Base-by-base conservation (phyloP, 2,888 invertebrate species). In the Eristalis pertinax region DNA sequence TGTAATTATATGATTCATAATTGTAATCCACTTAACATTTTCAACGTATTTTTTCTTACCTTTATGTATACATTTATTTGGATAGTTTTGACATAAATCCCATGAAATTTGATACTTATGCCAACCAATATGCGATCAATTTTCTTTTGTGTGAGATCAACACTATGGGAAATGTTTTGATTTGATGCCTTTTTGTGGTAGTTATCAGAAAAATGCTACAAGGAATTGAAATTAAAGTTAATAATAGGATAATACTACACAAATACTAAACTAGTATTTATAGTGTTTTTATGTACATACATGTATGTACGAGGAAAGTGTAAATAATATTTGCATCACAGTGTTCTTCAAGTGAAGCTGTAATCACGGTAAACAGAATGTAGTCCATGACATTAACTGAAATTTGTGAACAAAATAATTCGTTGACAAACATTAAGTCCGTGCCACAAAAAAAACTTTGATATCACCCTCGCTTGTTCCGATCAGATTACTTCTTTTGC, bases 21-120 rank as follows among this genome's bases (percentile, higher is more conserved):
- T 87, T 84, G 84, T 84, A 87, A 84, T 87, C 87, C 87, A 87
- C 79, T 87, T 87, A 87, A 73, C 24, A 70, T 74, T 81, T 85
- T 76, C 4, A 69, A 32, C 72, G 60, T 78, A 72, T 80, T 76
- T 70, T 68, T 76, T 72, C 67, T 10, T 64, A 19, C 60, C 35
- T 22, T 56, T 50, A 19, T n/a, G 19, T 10, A 8, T 19, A 19
- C 19, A 50, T 50, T 19, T 43, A 43, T 43, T 43, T n/a, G 19
- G 50, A 8, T 19, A 2, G 19, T 19, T 50, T 50, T 50, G 50
- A 50, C 19, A 50, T 50, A 19, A 50, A 50, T 50, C 26, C 65
- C 50, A 13, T 75, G 80, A 67, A 84, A 87, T 87, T 80, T 65
- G 87, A 87, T 87, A 87, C 73, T 87, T 84, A 80, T 80, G 19